Evolutionary conservation across 1,140 invertebrate genomes (phyloP), one percentile per base, ranked within the genome.

Genomic region (Bombyx mori): DNA sequence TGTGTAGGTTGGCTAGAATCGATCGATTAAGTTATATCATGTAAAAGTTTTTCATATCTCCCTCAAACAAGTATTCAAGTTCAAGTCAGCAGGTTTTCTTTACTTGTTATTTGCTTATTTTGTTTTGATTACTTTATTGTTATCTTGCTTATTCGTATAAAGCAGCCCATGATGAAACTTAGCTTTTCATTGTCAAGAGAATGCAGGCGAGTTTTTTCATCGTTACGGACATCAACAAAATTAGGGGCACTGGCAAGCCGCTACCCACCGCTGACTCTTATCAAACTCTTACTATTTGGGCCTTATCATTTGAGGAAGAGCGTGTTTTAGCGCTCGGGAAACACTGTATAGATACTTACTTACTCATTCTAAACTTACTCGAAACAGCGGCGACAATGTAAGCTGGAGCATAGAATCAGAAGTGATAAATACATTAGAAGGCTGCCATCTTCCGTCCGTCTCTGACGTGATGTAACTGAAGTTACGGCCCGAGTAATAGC

Each of bases 341-440:
- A 35, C 26, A 35, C 26, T 4, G 4, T 35, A 35, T 2, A 35
- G 26, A 35, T 35, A 35, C 26, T 35, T 1, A 35, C 26, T 35
- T 35, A 35, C 4, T 2, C 4, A 35, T 35, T 35, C 50, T 44
- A 47, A 22, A 46, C 52, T 65, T 60, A 77, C 76, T 65, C 61
- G 69, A 46, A 61, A 79, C 48, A 73, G 57, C 52, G 74, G 74
- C 4, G 66, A 49, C 43, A 77, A 22, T 5, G 76, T 73, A 18
- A 75, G 50, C 42, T 62, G 58, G 12, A 79, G 55, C 69, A 79
- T 68, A 18, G 69, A 68, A 44, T 69, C 57, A 6, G 56, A 44
- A 9, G 58, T 60, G 10, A 77, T 72, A 43, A 46, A 52, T 42
- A 22, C 61, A 9, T 49, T 48, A 4, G 68, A 65, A 8, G 52